Conservation (phyloP, 2,113 vertebrate species). For the Apistogramma diplotaenia region DNA sequence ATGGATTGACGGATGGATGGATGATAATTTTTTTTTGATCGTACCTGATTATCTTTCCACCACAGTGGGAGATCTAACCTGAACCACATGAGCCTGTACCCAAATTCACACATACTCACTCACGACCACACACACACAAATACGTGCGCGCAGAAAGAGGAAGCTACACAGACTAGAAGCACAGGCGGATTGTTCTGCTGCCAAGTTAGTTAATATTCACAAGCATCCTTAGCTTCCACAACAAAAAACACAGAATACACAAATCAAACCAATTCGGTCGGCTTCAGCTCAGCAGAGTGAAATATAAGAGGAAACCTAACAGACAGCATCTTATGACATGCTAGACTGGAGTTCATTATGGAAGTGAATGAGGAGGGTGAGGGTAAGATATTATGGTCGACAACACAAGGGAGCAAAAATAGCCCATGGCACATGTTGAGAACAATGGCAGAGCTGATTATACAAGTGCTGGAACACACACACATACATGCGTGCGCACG, state of each 20-base stretch:
- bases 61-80: background rate
- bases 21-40: background rate
- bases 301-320: slow-evolving; percentile 51
- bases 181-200: background rate
- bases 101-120: background rate
- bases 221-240: slow-evolving; percentile 8
- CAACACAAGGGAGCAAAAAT: slow-evolving; percentile 64
- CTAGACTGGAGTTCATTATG: slow-evolving; percentile 48
- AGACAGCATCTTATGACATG: slow-evolving; percentile 61
- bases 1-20: too few relatives aligned
- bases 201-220: slow-evolving; percentile 52
- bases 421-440: slow-evolving; percentile 55
- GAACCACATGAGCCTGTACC: background rate
- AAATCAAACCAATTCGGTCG: slow-evolving; percentile 41
- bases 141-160: background rate
- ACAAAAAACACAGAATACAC: slow-evolving; percentile 21
- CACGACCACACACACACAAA: background rate
- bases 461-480: slow-evolving; percentile 22
- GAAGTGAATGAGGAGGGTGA: slow-evolving; percentile 44
- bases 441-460: slow-evolving; percentile 61
- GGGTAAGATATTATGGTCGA: slow-evolving; percentile 60
- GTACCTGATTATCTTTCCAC: background rate
- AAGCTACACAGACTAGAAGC: background rate
- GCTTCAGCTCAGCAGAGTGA: slow-evolving; percentile 46
- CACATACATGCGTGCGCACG: background rate